Conservation (phyloP, 1,140 invertebrate species). For the Camponotus vicinus region DNA sequence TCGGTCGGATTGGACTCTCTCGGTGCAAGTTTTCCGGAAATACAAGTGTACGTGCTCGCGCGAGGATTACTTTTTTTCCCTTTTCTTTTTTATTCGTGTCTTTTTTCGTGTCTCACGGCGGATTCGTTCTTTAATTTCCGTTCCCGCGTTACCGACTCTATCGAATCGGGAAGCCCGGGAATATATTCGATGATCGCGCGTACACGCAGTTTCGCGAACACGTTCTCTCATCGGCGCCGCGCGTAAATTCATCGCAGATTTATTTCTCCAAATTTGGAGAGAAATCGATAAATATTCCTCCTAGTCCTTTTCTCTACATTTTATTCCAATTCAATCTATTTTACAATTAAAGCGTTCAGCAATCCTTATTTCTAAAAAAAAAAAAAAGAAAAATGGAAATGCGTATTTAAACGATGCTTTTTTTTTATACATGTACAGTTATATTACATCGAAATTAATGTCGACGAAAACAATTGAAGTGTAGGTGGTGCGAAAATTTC, state of each 20-base stretch:
- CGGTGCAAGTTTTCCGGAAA: slow-evolving; percentile 58
- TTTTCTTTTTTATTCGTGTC: background rate
- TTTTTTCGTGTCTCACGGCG: slow-evolving; percentile 41
- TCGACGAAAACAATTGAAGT: slow-evolving; percentile 1
- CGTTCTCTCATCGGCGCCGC: slow-evolving; percentile 1
- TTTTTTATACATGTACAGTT: background rate
- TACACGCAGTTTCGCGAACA: slow-evolving; percentile 42
- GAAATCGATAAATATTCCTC: background rate
- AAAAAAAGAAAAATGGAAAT: no score
- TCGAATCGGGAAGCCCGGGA: slow-evolving; percentile 20
- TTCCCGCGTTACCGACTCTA: slow-evolving; percentile 43
- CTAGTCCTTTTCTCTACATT: background rate
- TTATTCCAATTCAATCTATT: background rate
- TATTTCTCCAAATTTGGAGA: slow-evolving; percentile 3
- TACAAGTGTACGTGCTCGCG: slow-evolving; percentile 62
- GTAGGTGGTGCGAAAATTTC: slow-evolving; percentile 2
- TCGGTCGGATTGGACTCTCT: slow-evolving; percentile 41
- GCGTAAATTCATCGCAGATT: slow-evolving; percentile 16
- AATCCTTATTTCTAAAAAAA: background rate
- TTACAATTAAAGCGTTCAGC: background rate
- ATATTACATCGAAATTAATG: slow-evolving; percentile 17
- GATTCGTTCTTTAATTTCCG: slow-evolving; percentile 63
- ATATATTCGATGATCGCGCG: slow-evolving; percentile 27
- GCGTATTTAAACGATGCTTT: background rate
- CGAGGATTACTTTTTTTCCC: slow-evolving; percentile 24